These are phyloP conservation scores for Calliphora vomitoria DNA, from an alignment of 2,888 invertebrate genomes.

Conservation along the genomic window DNA sequence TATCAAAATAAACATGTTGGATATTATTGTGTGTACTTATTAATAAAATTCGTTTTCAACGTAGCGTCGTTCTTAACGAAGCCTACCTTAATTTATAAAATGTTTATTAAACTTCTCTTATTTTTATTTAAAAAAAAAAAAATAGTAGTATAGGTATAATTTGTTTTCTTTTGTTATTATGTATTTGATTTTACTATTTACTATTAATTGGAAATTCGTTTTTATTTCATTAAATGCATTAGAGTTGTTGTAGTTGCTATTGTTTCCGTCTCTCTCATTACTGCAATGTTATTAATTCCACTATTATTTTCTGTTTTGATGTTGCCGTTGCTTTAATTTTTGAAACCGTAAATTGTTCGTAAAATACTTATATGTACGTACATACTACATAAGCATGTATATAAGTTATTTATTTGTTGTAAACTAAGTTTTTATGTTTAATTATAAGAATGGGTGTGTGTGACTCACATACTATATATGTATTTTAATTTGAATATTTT, in stretches of 20 bases:
- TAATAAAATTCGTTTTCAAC: not conserved
- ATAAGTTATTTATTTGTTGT: not conserved
- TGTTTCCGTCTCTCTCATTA: not conserved
- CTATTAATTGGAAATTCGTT: slow-evolving; percentile 45
- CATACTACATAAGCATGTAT: no score
- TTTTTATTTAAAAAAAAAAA: not conserved
- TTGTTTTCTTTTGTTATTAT: not conserved
- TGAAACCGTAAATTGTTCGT: slow-evolving; percentile 40
- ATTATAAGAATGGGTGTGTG: slow-evolving; percentile 29
- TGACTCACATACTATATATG: slow-evolving; percentile 77
- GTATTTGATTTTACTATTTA: slow-evolving; percentile 15
- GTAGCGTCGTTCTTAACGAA: not conserved
- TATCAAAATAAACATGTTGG: slow-evolving; percentile 3
- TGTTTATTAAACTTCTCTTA: not conserved
- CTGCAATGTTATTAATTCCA: not conserved
- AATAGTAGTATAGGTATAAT: not conserved
- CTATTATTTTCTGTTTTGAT: not conserved
- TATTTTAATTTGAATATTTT: slow-evolving; percentile 77
- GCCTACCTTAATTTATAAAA: not conserved
- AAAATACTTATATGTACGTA: not conserved
- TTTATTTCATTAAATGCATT: slow-evolving; percentile 48
- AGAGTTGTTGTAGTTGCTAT: slow-evolving; percentile 16
- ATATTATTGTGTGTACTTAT: not conserved
- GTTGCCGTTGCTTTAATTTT: not conserved
- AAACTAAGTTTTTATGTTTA: not conserved